Percentiles rank a stretch among this genome's conserved stretches.
Conservation (phyloP, 2,797 vertebrate genomes). For the Melanotaenia maccullochi region DNA sequence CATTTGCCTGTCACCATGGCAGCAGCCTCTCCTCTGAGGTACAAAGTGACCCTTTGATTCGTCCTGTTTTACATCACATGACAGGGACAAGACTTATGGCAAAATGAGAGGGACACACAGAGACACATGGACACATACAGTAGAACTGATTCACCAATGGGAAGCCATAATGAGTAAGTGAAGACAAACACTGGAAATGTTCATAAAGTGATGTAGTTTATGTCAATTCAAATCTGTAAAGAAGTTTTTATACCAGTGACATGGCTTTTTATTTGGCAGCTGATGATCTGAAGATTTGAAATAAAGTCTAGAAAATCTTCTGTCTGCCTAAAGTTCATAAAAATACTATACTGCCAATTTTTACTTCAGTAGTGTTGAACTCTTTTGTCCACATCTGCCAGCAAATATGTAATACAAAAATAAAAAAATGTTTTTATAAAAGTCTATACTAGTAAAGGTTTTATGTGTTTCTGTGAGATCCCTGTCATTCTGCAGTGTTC, state of each 20-base stretch:
- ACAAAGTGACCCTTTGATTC: slow-evolving; percentile 34
- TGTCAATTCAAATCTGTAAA: background rate
- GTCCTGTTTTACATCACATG: slow-evolving; percentile 24
- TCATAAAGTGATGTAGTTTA: background rate
- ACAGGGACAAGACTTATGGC: slow-evolving; percentile 21
- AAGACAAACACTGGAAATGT: background rate
- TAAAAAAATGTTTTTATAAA: no score
- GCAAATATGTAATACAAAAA: no score
- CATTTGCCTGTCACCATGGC: slow-evolving; percentile 25
- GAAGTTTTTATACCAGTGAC: background rate
- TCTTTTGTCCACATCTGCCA: no score
- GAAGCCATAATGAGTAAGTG: background rate
- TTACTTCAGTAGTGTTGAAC: no score
- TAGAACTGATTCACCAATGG: slow-evolving; percentile 31
- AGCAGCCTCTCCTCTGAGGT: slow-evolving; percentile 31
- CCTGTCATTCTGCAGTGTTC: no score
- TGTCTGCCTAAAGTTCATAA: no score
- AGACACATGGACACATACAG: no score
- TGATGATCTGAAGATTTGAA: no score
- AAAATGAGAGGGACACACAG: slow-evolving; percentile 3
- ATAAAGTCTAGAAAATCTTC: no score
- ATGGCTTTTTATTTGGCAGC: background rate
- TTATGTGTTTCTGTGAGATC: no score
- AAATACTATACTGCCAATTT: no score
- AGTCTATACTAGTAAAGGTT: no score